Evolutionary conservation across 2,888 invertebrate genomes (phyloP).

Genomic region (Trypoxylon attenuatum): DNA sequence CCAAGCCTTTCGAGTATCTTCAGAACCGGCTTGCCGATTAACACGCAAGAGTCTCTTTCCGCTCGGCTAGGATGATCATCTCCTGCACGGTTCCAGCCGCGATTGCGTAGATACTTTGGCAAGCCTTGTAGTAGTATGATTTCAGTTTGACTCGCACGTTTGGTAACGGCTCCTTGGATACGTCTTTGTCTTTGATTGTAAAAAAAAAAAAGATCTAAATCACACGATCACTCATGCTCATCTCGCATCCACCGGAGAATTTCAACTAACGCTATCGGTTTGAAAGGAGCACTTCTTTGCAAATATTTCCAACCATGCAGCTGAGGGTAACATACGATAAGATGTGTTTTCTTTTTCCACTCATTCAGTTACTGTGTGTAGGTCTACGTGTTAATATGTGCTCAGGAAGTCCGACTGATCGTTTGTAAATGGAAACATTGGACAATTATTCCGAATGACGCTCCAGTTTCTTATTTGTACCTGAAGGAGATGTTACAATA

Average conservation of each 20-base stretch:
- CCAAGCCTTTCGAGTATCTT: slow-evolving; percentile 18
- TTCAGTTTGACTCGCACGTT: slow-evolving; percentile 1
- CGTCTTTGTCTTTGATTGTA: slow-evolving; percentile 6
- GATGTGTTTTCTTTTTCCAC: slow-evolving; percentile 26
- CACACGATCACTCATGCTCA: slow-evolving; percentile 16
- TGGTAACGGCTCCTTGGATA: not conserved
- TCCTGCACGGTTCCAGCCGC: not conserved
- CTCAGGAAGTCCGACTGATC: slow-evolving; percentile 29
- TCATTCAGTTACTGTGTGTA: slow-evolving; percentile 25
- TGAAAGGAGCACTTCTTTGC: slow-evolving; percentile 11
- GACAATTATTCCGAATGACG: not conserved
- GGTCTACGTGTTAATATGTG: slow-evolving; percentile 15
- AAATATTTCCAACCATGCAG: slow-evolving; percentile 55
- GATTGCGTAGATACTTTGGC: slow-evolving; percentile 5
- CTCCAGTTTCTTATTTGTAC: too few relatives aligned
- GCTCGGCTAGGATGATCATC: not conserved
- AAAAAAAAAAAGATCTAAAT: not conserved
- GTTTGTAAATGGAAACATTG: slow-evolving; percentile 2
- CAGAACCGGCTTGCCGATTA: slow-evolving; percentile 11
- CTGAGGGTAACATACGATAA: slow-evolving; percentile 51
- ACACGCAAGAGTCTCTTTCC: not conserved
- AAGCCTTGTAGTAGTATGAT: slow-evolving; percentile 29
- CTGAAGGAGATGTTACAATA: too few relatives aligned
- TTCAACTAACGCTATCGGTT: too few relatives aligned
- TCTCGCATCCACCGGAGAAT: slow-evolving; percentile 10